Percentiles rank a stretch among this genome's conserved stretches.
phyloP scores from a whole-genome alignment of 2,888 invertebrate species.

The Drosophila melanosoma region DNA sequence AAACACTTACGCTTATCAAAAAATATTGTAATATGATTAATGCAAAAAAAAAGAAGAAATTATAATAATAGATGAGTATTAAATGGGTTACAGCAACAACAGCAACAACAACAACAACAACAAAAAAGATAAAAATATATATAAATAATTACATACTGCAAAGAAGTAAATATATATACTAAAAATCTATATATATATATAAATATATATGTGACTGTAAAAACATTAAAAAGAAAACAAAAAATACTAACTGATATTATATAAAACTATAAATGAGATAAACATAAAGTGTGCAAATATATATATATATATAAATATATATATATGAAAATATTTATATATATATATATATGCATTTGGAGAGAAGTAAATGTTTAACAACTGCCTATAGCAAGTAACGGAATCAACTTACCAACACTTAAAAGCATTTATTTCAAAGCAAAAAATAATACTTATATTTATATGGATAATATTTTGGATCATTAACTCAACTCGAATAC shows the following conservation, averaged over 20 bases:
- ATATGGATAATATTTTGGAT: slow-evolving; percentile 45
- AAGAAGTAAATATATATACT: slow-evolving; percentile 12
- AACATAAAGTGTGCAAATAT: slow-evolving; percentile 14
- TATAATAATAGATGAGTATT: slow-evolving; percentile 29
- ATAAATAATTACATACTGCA: slow-evolving; percentile 28
- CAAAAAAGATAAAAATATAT: slow-evolving; percentile 35
- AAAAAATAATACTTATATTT: slow-evolving; percentile 32
- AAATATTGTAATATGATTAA: slow-evolving; percentile 57
- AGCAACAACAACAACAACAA: background rate
- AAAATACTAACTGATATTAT: slow-evolving; percentile 69
- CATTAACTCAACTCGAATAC: slow-evolving; percentile 66
- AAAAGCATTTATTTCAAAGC: slow-evolving; percentile 68
- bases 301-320: background rate
- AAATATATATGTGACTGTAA: slow-evolving; percentile 68
- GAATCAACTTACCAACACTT: slow-evolving; percentile 37
- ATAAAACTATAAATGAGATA: slow-evolving; percentile 50
- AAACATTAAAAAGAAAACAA: slow-evolving; percentile 37
- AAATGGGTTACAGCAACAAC: slow-evolving; percentile 32
- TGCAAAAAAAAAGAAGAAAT: slow-evolving; percentile 8
- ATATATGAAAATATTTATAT: slow-evolving; percentile 20
- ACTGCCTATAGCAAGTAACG: slow-evolving; percentile 71
- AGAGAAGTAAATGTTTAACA: slow-evolving; percentile 56
- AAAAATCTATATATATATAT: slow-evolving; percentile 24
- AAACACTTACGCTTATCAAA: slow-evolving; percentile 75
- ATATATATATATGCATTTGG: slow-evolving; percentile 9